phyloP scores from a whole-genome alignment of 2,113 vertebrate species.

The Smithornis capensis region DNA sequence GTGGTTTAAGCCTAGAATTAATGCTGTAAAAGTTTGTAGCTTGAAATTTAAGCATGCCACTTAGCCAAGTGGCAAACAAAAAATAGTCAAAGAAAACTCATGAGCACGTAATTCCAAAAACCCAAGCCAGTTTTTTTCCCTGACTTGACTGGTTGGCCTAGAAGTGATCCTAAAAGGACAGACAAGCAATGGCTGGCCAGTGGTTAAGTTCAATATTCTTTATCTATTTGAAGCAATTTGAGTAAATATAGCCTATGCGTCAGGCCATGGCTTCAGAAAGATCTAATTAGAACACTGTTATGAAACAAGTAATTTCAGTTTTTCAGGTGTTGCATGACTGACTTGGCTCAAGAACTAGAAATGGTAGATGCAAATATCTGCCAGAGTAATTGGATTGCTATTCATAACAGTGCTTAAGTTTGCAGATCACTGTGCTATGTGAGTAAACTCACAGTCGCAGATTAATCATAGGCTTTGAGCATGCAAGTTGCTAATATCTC shows the following conservation, averaged over 20 bases:
- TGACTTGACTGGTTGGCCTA: neutral
- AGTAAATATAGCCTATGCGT: conserved; percentile 1
- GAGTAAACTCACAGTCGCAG: neutral
- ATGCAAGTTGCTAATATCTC: conserved; percentile 36
- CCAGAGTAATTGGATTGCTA: neutral
- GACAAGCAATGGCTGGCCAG: neutral
- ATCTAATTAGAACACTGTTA: neutral
- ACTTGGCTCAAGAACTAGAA: neutral
- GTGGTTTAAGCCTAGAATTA: neutral
- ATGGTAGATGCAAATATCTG: neutral
- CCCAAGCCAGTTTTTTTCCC: neutral
- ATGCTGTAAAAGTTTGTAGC: neutral
- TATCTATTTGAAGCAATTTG: neutral
- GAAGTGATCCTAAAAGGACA: neutral
- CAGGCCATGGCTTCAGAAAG: conserved; percentile 30
- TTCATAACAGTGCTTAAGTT: neutral
- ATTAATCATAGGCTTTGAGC: neutral
- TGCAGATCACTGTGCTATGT: neutral
- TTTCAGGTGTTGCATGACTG: neutral
- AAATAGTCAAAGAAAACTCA: neutral
- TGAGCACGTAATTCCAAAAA: neutral
- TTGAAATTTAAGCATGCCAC: neutral
- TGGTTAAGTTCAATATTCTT: neutral
- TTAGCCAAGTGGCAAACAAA: neutral
- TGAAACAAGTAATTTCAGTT: neutral